A percentile compares a stretch with the other conserved stretches of the same genome.
Conservation (phyloP, 2,888 invertebrate genomes). For the Gortyna flavago region DNA sequence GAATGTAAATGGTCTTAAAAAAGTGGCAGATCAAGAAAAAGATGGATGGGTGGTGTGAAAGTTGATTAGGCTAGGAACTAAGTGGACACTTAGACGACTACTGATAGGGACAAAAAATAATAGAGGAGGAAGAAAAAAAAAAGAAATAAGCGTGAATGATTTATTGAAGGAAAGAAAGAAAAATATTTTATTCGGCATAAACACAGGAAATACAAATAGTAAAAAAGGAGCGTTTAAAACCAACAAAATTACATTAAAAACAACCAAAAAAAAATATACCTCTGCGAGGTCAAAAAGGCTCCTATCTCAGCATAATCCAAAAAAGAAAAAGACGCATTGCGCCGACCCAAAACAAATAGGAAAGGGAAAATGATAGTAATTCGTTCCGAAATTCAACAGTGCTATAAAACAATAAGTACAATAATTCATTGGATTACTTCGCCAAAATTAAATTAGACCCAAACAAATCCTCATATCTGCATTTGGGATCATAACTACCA, state of each 20-base stretch:
- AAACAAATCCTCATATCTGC: slow-evolving; percentile 38
- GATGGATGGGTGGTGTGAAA: not conserved
- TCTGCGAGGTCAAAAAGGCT: too few relatives aligned
- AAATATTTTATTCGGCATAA: too few relatives aligned
- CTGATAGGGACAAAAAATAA: too few relatives aligned
- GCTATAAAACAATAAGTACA: slow-evolving; percentile 29
- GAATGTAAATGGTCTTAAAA: not conserved
- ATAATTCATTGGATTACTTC: slow-evolving; percentile 26
- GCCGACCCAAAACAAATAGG: not conserved
- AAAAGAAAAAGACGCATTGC: not conserved
- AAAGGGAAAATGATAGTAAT: too few relatives aligned
- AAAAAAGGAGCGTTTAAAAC: too few relatives aligned
- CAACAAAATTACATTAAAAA: too few relatives aligned
- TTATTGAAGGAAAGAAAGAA: too few relatives aligned
- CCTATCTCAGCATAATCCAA: too few relatives aligned
- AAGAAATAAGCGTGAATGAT: too few relatives aligned
- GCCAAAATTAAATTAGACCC: slow-evolving; percentile 44
- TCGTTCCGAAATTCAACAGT: not conserved
- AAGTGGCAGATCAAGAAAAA: not conserved
- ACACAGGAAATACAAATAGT: too few relatives aligned
- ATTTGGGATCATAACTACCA: slow-evolving; percentile 33
- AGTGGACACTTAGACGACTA: not conserved
- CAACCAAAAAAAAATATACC: too few relatives aligned
- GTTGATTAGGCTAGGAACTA: not conserved
- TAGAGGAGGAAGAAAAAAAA: too few relatives aligned